These are phyloP conservation scores for Botia almorhae DNA, from an alignment of 2,797 vertebrate genomes.

Conservation along the genomic window DNA sequence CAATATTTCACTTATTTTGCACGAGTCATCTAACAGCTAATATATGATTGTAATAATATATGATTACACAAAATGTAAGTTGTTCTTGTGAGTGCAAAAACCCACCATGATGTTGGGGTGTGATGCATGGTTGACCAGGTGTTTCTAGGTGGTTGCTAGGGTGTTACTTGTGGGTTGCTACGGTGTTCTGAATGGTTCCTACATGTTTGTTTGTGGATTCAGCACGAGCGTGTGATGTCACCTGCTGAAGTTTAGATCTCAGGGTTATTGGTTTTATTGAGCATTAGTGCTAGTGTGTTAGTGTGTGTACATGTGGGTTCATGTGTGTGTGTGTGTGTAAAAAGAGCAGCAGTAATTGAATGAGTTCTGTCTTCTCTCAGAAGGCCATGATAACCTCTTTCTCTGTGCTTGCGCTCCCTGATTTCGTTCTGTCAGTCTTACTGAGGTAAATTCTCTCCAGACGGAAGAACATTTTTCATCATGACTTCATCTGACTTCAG, in stretches of 20 bases:
- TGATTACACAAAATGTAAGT: too few species aligned
- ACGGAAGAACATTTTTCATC: constrained; percentile 44
- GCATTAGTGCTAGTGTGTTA: not conserved
- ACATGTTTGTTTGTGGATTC: too few species aligned
- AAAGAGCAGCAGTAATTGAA: constrained; percentile 46
- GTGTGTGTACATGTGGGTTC: constrained; percentile 23
- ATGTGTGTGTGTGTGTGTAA: constrained; percentile 8
- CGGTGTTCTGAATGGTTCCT: not conserved
- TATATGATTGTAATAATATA: too few species aligned
- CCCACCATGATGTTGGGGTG: not conserved
- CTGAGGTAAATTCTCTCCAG: constrained; percentile 24
- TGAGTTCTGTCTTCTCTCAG: constrained; percentile 33
- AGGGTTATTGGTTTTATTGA: too few species aligned
- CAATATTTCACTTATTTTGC: too few species aligned
- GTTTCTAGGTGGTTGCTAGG: not conserved
- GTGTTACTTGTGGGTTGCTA: too few species aligned
- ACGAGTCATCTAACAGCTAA: too few species aligned
- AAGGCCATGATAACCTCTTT: constrained; percentile 46
- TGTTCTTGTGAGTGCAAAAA: too few species aligned
- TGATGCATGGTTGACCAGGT: not conserved
- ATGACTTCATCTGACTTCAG: constrained; percentile 42
- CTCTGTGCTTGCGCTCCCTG: constrained; percentile 28
- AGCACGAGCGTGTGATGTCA: too few species aligned
- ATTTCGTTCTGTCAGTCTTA: constrained; percentile 28
- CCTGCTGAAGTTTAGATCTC: too few species aligned